phyloP scores from a whole-genome alignment of 1,140 invertebrate genomes.

The Drosophila saltans region DNA sequence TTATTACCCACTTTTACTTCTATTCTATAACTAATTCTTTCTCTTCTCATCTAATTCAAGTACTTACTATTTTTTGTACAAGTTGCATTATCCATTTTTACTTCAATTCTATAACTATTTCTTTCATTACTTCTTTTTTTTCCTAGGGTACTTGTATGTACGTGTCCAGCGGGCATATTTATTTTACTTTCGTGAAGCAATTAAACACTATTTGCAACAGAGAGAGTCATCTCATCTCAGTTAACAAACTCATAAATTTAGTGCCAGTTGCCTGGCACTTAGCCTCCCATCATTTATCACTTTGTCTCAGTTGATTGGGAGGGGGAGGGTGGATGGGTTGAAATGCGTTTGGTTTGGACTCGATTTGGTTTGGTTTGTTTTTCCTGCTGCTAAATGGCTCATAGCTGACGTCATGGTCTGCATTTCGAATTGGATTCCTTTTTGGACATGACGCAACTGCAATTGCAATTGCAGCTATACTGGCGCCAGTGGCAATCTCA shows the following conservation, averaged over 20 bases:
- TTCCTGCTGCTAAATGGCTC: background rate
- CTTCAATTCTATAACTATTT: too few species aligned
- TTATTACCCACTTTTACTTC: too few species aligned
- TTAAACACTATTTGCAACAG: conserved; percentile 55
- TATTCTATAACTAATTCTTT: too few species aligned
- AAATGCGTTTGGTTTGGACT: conserved; percentile 18
- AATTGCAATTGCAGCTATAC: conserved; percentile 5
- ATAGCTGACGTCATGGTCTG: conserved; percentile 50
- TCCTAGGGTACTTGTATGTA: too few species aligned
- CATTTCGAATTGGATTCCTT: conserved; percentile 34
- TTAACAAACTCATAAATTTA: conserved; percentile 42
- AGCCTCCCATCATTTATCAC: conserved; percentile 62
- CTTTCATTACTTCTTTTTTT: too few species aligned
- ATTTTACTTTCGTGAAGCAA: conserved; percentile 40
- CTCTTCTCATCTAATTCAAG: too few species aligned
- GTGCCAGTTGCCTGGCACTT: conserved; percentile 28
- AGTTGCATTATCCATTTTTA: too few species aligned
- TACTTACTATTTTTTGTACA: too few species aligned
- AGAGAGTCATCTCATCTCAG: conserved; percentile 7
- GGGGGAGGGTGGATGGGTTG: background rate
- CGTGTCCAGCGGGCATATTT: background rate
- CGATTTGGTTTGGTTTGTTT: conserved; percentile 4
- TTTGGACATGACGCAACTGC: conserved; percentile 50
- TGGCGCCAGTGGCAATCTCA: conserved; percentile 48
- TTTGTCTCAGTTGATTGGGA: conserved; percentile 16